Evolutionary conservation across 1,140 invertebrate genomes (phyloP).

Genomic region (Chelonus insularis): DNA sequence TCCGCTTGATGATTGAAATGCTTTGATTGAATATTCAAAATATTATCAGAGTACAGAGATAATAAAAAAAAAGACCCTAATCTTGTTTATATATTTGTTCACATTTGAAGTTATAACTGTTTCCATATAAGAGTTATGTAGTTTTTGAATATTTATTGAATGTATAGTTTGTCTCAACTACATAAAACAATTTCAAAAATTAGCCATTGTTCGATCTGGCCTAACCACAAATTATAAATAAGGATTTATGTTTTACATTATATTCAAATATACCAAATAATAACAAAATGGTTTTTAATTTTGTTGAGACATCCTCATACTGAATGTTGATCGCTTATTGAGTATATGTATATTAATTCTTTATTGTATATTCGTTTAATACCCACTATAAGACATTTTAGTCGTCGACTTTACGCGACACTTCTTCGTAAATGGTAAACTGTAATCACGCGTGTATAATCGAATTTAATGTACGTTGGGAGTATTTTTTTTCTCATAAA

Average conservation of each 20-base stretch:
- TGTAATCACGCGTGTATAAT: not conserved
- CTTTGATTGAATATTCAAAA: too few species aligned
- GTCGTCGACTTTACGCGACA: too few species aligned
- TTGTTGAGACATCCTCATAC: not conserved
- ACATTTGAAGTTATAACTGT: not conserved
- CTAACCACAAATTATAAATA: too few species aligned
- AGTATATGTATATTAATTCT: not conserved
- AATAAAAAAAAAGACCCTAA: too few species aligned
- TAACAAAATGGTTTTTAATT: not conserved
- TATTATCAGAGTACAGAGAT: too few species aligned
- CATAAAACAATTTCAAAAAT: not conserved
- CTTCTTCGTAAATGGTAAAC: too few species aligned
- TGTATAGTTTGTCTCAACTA: conserved; percentile 9
- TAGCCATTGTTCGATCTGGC: not conserved
- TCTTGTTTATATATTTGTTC: too few species aligned
- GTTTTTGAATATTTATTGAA: conserved; percentile 9
- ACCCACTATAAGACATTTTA: not conserved
- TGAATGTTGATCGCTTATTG: conserved; percentile 2
- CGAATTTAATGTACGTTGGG: too few species aligned
- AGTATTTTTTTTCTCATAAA: too few species aligned
- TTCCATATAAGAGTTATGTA: conserved; percentile 7
- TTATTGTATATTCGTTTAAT: not conserved
- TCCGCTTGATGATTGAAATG: too few species aligned
- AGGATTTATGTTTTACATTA: too few species aligned
- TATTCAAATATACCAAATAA: too few species aligned